Evolutionary conservation across 2,113 vertebrate species (phyloP), one percentile per base, ranked within the genome.

Genomic region (Coregonus clupeaformis): DNA sequence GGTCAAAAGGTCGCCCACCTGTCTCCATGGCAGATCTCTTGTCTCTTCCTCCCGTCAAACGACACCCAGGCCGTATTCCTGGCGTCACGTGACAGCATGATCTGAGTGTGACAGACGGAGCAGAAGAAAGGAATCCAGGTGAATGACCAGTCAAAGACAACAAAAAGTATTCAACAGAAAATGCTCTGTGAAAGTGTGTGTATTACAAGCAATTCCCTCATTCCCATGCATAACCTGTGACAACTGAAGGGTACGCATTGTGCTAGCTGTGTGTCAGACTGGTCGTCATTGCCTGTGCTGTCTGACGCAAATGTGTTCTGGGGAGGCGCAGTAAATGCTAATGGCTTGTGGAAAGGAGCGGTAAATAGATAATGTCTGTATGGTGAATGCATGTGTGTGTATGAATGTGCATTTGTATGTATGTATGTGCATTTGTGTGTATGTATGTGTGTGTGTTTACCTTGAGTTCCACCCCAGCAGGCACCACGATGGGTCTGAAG

Each of bases 31-130:
- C 89, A 92, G 86, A 95, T 94, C 81, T 95, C 94, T 72, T 95
- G 94, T 73, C 94, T 88, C 79, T 92, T 93, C 36, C 94, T 86
- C 27, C 94, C 93, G 57, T 94, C 94, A 9, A 95, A 94, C 0
- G 93, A 95, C 52, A 95, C 92, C 94, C 94, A 95, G 27, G 93
- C 94, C 3, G 92, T 94, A 88, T 94, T 94, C 36, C 93, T 89
- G 68, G 93, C 92, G 0, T 94, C 94, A 1, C 85, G 81, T 0
- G 94, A 95, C 71, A 95, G 84, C 80, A 90, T 93, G 24, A 95
- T 93, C 94, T 94, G 69, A 18, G 36, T 12, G 27, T 30, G 63
- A 36, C 30, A 36, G 5, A 32, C 57, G 5, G 7, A 24, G 57
- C 9, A 42, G 45, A 45, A 32, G 9, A 20, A 2, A 1, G 9